These are phyloP conservation scores for Ephialtes manifestator DNA, from an alignment of 2,888 invertebrate genomes.

Conservation along the genomic window DNA sequence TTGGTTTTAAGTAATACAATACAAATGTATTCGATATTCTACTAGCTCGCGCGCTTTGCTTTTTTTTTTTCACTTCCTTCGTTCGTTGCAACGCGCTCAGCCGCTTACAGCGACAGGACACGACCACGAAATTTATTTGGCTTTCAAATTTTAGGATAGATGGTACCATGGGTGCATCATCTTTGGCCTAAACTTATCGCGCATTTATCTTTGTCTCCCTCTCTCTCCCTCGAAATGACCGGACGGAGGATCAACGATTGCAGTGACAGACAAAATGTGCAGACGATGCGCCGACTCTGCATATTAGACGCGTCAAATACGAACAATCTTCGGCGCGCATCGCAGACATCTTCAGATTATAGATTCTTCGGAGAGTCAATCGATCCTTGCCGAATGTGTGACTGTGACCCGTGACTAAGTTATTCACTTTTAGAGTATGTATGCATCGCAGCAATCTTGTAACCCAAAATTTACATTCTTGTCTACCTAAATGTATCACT, in stretches of 20 bases:
- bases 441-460: background rate
- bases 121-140: slow-evolving; percentile 49
- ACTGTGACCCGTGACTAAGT: background rate
- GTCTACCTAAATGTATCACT: background rate
- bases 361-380: background rate
- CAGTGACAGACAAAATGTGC: slow-evolving; percentile 26
- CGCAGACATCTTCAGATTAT: slow-evolving; percentile 7
- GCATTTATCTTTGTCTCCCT: background rate
- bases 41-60: background rate
- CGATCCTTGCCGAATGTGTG: background rate
- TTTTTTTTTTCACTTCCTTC: background rate
- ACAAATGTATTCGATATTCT: slow-evolving; percentile 31
- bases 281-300: slow-evolving; percentile 37
- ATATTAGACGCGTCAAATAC: background rate
- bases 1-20: slow-evolving; percentile 40
- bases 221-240: background rate
- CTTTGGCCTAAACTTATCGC: slow-evolving; percentile 15
- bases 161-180: slow-evolving; percentile 23
- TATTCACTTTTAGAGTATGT: background rate
- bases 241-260: background rate
- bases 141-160: slow-evolving; percentile 44
- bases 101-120: background rate
- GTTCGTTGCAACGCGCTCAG: slow-evolving; percentile 17
- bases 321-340: slow-evolving; percentile 11
- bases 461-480: background rate